Evolutionary conservation across 2,888 invertebrate genomes (phyloP).

Genomic region (Chirona hameri): DNA sequence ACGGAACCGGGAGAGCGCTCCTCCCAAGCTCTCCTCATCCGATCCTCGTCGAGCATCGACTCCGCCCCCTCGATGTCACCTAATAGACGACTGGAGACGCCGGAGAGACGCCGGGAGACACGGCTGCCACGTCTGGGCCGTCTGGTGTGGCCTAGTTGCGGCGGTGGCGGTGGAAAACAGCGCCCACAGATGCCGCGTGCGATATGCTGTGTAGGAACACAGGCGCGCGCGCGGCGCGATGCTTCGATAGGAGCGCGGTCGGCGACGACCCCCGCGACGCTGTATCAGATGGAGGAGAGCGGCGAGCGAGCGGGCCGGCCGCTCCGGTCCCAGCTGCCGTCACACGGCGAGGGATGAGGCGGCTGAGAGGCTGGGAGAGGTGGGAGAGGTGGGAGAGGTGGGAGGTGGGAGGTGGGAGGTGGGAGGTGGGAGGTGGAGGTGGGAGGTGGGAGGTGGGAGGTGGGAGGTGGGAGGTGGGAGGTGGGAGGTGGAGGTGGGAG

Average conservation of each 20-base stretch:
- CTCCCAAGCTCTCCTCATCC: no score
- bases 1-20: no score
- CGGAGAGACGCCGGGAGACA: no score
- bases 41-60: no score
- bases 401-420: neutral
- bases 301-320: neutral
- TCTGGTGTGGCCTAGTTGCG: neutral
- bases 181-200: neutral
- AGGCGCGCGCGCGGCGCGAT: neutral
- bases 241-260: neutral
- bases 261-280: neutral
- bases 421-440: neutral
- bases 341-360: no score
- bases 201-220: conserved; percentile 28
- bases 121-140: neutral
- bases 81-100: no score
- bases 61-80: no score
- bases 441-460: neutral
- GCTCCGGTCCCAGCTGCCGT: no score
- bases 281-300: neutral
- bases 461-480: no score
- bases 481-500: no score
- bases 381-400: neutral
- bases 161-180: neutral
- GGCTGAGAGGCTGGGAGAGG: neutral